Conservation (phyloP, 2,113 vertebrate genomes). For the Platichthys stellatus region DNA sequence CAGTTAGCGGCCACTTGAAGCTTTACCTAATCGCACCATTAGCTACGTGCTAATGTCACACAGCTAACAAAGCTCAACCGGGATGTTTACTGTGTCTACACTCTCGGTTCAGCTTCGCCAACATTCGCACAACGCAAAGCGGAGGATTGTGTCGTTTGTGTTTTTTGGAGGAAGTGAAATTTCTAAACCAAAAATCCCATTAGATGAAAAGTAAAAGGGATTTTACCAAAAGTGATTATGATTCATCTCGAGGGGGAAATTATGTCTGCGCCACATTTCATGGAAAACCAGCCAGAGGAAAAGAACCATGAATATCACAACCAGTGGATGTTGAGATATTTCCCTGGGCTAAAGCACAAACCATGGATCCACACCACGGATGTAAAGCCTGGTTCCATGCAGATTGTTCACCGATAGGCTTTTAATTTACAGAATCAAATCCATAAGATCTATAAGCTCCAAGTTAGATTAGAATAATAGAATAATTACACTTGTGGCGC, state of each 20-base stretch:
- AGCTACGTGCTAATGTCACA: not conserved
- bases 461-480: too few species aligned
- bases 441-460: too few species aligned
- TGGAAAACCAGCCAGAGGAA: too few species aligned
- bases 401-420: too few species aligned
- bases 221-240: not conserved
- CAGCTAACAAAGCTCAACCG: not conserved
- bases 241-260: not conserved
- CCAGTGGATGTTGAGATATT: too few species aligned
- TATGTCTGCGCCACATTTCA: not conserved
- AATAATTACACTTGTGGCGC: too few species aligned
- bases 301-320: too few species aligned
- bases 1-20: not conserved
- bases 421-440: too few species aligned
- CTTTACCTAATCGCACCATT: not conserved
- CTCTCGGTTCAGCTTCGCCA: not conserved
- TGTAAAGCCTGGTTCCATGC: too few species aligned
- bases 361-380: too few species aligned
- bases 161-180: not conserved
- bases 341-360: too few species aligned
- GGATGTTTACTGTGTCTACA: not conserved
- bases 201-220: not conserved
- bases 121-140: not conserved
- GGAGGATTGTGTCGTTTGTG: not conserved
- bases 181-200: not conserved